Conservation (phyloP, 2,797 vertebrate species). For the Glyptemys insculpta region DNA sequence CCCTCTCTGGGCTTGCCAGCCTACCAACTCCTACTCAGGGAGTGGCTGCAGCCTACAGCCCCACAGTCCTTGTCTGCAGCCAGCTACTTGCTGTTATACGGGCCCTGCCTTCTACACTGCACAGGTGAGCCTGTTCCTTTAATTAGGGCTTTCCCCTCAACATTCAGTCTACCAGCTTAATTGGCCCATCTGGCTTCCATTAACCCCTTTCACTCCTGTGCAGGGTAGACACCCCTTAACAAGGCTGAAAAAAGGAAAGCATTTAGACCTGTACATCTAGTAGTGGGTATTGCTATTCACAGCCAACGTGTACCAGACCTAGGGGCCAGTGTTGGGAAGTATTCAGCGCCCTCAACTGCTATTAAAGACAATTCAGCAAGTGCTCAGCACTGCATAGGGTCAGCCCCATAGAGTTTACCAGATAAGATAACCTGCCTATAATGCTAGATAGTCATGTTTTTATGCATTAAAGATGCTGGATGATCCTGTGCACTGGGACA, state of each 20-base stretch:
- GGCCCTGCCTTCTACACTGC: background rate
- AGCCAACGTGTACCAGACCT: constrained; percentile 9
- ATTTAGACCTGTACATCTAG: background rate
- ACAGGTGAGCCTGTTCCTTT: background rate
- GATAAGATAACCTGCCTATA: rapidly evolving
- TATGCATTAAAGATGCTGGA: background rate
- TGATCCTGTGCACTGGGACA: background rate
- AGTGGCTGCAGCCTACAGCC: too few species aligned
- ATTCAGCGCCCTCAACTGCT: background rate
- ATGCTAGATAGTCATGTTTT: background rate
- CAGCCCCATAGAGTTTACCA: background rate
- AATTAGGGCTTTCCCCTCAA: background rate
- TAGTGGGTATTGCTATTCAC: background rate
- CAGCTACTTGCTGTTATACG: background rate
- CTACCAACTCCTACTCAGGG: background rate
- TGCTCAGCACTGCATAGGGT: background rate
- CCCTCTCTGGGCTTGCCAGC: background rate
- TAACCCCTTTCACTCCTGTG: background rate
- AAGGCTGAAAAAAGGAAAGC: background rate
- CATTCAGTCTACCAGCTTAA: background rate
- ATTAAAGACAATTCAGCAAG: background rate
- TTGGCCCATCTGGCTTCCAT: background rate
- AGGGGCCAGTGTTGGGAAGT: background rate
- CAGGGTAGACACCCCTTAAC: too few species aligned
- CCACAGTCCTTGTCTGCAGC: background rate